Conservation (phyloP, 2,888 invertebrate genomes). For the Rambutsinella grinnellia region DNA sequence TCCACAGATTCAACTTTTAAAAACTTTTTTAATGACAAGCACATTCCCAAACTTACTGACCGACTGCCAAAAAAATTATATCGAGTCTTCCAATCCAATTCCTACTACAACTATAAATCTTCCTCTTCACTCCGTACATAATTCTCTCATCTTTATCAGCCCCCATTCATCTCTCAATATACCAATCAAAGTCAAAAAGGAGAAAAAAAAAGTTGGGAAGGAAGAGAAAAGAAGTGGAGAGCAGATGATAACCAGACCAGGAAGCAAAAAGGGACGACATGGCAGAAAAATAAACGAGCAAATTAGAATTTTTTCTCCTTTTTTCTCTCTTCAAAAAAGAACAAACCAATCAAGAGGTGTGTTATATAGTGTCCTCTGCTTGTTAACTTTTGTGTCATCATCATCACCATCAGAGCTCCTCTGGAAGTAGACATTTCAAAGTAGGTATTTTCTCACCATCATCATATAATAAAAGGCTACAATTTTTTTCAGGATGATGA, state of each 20-base stretch:
- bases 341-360: slow-evolving; percentile 52
- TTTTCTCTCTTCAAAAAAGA: slow-evolving; percentile 11
- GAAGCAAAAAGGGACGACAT: slow-evolving; percentile 10
- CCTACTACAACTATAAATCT: background rate
- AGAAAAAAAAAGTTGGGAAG: no score
- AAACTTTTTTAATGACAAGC: background rate
- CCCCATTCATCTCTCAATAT: background rate
- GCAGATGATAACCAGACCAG: slow-evolving; percentile 33
- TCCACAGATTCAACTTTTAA: background rate
- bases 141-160: background rate
- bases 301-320: slow-evolving; percentile 35
- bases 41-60: background rate
- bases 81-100: background rate
- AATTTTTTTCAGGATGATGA: slow-evolving; percentile 3
- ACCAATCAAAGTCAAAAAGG: background rate
- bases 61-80: background rate
- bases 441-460: background rate
- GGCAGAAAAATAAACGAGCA: slow-evolving; percentile 34
- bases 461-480: background rate
- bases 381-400: background rate
- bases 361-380: slow-evolving; percentile 12
- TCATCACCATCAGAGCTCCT: background rate
- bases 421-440: background rate
- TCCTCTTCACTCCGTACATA: background rate
- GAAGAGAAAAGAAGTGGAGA: background rate